Base-by-base conservation (phyloP, 37 sponge, comb jelly and placozoan genomes). In the Diacarnus erythraeanus region DNA sequence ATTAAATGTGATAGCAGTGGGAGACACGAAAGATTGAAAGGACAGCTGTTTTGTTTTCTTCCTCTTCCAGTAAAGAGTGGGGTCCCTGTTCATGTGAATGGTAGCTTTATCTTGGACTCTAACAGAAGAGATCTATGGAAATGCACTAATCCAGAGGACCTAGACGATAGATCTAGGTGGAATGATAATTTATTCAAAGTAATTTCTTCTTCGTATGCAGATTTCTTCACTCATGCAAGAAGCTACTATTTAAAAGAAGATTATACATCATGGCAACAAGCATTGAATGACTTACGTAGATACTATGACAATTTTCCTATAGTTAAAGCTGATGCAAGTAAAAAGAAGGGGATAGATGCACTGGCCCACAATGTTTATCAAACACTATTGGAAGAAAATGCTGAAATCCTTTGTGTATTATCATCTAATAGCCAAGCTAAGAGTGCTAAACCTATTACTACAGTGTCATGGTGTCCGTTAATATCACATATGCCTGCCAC, bases 31-130 rank as follows among this genome's bases (percentile, higher is more conserved):
- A 47, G 51, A 12, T 47, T 12, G 12, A 5, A 60, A 25, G 87
- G 90, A 33, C 59, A 83, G 31, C 41, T 83, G 0, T 93, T 83
- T 57, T 86, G 87, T 26, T 93, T 89, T 74, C 59, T 93, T 15
- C 94, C 94, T 17, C 77, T 93, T 15, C 90, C 91, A 39, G 47
- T 75, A 8, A 27, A 43, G 23, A 57, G 68, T 18, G 30, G 36
- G 20, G 71, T 89, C 41, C 91, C 91, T 21, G 83, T 93, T 26
- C 91, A 90, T 57, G 64, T 93, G 2, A 81, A 93, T 89, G 94
- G 90, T 18, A 80, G 89, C 69, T 93, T 93, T 65, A 64, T 81
- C 3, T 65, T 93, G 20, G 69, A 85, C 75, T 57, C 84, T 29
- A 65, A 67, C 57, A 81, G 91, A 22, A 59, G 91, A 70, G 42